Evolutionary conservation across 2,113 vertebrate genomes (phyloP).

Genomic region (Dipodomys ordii): DNA sequence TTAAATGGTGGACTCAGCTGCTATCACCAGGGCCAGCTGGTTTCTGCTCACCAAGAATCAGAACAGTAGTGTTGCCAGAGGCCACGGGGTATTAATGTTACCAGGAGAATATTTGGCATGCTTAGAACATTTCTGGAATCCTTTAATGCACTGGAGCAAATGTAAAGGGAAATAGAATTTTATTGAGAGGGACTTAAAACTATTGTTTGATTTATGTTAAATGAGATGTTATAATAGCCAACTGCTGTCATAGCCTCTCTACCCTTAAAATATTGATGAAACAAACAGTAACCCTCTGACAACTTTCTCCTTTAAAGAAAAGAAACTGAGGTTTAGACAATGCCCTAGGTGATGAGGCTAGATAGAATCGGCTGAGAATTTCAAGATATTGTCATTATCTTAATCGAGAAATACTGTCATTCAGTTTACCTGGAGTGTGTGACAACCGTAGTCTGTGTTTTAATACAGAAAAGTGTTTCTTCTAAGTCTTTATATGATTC

Average conservation of each 20-base stretch:
- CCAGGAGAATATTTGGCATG: background rate
- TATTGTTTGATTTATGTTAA: background rate
- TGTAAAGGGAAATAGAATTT: background rate
- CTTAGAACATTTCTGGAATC: background rate
- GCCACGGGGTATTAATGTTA: background rate
- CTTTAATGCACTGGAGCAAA: background rate
- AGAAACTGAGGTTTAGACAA: background rate
- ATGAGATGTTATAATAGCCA: background rate
- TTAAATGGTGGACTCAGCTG: background rate
- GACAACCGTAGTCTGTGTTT: conserved; percentile 16
- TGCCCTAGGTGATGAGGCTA: background rate
- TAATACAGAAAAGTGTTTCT: background rate
- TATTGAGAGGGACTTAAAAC: background rate
- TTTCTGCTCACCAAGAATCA: background rate
- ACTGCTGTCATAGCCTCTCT: background rate
- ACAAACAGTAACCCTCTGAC: background rate
- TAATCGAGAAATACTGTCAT: conserved; percentile 2
- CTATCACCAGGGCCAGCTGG: background rate
- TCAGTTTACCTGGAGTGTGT: background rate
- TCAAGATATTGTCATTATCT: background rate
- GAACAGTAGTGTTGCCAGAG: background rate
- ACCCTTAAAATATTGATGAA: background rate
- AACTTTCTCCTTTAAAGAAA: background rate
- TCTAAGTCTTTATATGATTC: background rate
- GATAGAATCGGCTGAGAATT: background rate